Base-by-base conservation (phyloP, 2,888 invertebrate species). In the Lasioglossum figueresi region DNA sequence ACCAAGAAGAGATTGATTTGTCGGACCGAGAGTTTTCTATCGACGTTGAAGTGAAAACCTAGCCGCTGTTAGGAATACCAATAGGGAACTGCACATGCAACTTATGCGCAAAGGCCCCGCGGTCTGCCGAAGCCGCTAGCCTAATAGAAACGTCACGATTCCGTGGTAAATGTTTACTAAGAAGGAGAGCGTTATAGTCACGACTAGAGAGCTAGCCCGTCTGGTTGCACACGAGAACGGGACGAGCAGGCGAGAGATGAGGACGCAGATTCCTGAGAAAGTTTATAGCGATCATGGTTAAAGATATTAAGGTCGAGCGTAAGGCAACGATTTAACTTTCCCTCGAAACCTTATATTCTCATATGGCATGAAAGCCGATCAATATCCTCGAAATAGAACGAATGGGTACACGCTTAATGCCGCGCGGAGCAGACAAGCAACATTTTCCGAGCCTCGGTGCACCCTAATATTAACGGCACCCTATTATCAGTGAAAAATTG, bases 291-390 rank as follows among this genome's bases (percentile, higher is more conserved):
- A 79, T 76, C 80, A 74, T 70, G 74, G 63, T 80, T 76, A 48
- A 83, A 71, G 71, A 80, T 85, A 85, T 87, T 87, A 88, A 89
- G 81, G 70, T 81, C 82, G 79, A 70, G 63, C 59, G 76, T 48
- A 76, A 80, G 56, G 31, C 85, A 66, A 78, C 63, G 56, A 80
- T 88, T 82, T 77, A 85, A 88, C 89, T 88, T 87, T 85, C 70
- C 76, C 66, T 85, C 79, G 78, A 87, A 89, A 88, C 87, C 79
- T 89, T 88, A 83, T 87, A 85, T 85, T 72, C 85, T 79, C 82
- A 79, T 80, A 84, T 80, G 72, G 73, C 79, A 82, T 71, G 76
- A 84, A 81, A 77, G 73, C 63, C 73, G 80, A 87, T 87, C 85
- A 74, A 81, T 86, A 88, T 70, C 77, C 84, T 85, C 85, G 45